These are phyloP conservation scores for Parnassius mnemosyne DNA, from an alignment of 2,888 invertebrate species.

Conservation along the genomic window DNA sequence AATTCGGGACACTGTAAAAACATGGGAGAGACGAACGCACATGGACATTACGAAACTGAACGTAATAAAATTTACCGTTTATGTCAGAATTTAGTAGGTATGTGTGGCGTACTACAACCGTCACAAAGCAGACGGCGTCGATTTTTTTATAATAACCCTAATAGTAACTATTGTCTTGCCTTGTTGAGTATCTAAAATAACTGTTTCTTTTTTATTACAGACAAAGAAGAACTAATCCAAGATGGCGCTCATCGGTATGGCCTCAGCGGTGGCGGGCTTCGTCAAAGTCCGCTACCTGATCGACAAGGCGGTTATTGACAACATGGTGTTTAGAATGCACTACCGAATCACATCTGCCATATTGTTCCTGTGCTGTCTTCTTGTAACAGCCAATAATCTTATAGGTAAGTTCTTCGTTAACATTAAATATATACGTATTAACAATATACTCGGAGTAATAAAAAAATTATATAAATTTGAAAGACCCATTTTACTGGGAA, in stretches of 20 bases:
- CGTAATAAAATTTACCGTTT: constrained; percentile 65
- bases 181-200: constrained; percentile 27
- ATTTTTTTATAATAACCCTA: constrained; percentile 59
- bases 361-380: constrained; percentile 91
- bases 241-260: constrained; percentile 92
- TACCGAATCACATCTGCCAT: constrained; percentile 93
- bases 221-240: constrained; percentile 44
- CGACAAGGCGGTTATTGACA: constrained; percentile 94
- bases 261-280: constrained; percentile 93
- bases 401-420: constrained; percentile 85
- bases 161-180: constrained; percentile 42
- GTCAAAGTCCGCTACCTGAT: constrained; percentile 93
- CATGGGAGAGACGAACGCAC: constrained; percentile 35
- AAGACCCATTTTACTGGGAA: too few relatives aligned
- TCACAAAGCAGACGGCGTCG: constrained; percentile 43
- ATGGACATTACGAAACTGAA: constrained; percentile 40
- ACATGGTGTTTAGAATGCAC: constrained; percentile 93
- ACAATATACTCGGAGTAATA: too few relatives aligned
- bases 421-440: too few relatives aligned
- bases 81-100: constrained; percentile 68
- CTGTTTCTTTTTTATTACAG: constrained; percentile 32
- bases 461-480: too few relatives aligned
- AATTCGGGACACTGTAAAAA: constrained; percentile 45
- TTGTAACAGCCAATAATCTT: constrained; percentile 93
- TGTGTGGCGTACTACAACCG: constrained; percentile 64